A percentile compares a stretch with the other conserved stretches of the same genome.
phyloP scores from a whole-genome alignment of 2,797 vertebrate genomes.

The Peromyscus melanophrys region DNA sequence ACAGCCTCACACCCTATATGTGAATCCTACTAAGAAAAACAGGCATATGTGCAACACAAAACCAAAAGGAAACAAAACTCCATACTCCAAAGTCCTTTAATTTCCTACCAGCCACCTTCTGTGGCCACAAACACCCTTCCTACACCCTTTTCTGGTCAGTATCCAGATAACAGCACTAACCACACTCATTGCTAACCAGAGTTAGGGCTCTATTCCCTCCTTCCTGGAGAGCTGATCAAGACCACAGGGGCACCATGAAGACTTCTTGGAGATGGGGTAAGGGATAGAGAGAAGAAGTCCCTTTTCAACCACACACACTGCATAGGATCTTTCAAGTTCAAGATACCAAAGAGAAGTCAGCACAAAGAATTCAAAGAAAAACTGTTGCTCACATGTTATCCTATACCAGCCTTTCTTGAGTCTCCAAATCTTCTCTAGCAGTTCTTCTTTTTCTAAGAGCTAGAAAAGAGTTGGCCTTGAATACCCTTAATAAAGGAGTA shows the following conservation, averaged over 20 bases:
- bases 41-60: background rate
- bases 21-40: background rate
- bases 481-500: background rate
- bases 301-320: background rate
- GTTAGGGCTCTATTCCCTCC: background rate
- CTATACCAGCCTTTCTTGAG: background rate
- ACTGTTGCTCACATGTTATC: background rate
- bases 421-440: background rate
- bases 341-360: conserved; percentile 22
- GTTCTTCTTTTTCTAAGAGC: background rate
- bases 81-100: background rate
- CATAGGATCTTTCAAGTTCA: background rate
- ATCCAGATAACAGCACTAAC: background rate
- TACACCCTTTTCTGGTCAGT: background rate
- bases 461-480: background rate
- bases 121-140: background rate
- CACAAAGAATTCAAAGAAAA: background rate
- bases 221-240: background rate
- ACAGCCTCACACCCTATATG: background rate
- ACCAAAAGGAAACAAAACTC: background rate
- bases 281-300: background rate
- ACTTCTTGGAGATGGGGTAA: background rate
- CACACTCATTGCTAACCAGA: background rate
- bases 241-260: background rate
- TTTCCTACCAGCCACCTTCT: background rate